Conservation (phyloP, 2,113 vertebrate species). For the human region DNA sequence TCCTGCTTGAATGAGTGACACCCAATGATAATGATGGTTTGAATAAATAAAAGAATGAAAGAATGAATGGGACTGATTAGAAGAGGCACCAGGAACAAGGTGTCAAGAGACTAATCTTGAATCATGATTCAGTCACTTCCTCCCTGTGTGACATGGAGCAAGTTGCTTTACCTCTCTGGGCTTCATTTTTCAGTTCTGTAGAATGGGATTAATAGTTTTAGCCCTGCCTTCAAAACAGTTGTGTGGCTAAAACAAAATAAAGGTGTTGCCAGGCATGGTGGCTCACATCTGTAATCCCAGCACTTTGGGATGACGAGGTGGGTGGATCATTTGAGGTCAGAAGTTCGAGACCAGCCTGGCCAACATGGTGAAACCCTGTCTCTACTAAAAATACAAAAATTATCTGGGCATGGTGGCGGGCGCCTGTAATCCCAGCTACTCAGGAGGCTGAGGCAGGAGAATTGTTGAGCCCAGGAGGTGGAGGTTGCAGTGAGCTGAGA, state of each 20-base stretch:
- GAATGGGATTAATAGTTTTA: not conserved
- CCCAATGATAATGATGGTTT: not conserved
- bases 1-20: not conserved
- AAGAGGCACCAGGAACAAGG: not conserved
- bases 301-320: no score
- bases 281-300: no score
- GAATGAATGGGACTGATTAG: not conserved
- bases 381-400: no score
- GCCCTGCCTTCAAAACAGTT: not conserved
- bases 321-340: no score
- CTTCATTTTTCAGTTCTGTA: not conserved
- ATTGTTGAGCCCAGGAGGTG: no score
- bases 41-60: not conserved
- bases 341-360: no score
- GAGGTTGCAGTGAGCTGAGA: no score
- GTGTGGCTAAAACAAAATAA: not conserved
- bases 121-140: not conserved
- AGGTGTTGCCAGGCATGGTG: no score
- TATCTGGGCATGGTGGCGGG: accelerated
- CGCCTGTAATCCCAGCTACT: no score
- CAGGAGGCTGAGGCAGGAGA: no score
- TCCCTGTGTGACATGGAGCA: not conserved
- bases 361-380: no score
- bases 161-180: not conserved
- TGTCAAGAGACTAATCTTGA: not conserved